phyloP scores from a whole-genome alignment of 2,797 vertebrate genomes.

The Adelosebastes latens region DNA sequence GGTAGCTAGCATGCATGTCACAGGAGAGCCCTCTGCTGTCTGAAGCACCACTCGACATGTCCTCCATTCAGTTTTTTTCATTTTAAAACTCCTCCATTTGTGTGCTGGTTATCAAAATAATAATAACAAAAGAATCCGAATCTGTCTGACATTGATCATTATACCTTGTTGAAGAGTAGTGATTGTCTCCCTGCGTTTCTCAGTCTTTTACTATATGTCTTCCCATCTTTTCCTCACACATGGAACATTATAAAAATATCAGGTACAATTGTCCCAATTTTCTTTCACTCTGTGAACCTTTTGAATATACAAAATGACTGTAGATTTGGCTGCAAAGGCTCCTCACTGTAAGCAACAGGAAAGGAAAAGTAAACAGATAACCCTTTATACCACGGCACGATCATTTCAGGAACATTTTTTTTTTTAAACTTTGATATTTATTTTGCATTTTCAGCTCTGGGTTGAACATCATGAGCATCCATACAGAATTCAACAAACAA shows the following conservation, averaged over 20 bases:
- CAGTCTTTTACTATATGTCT: background rate
- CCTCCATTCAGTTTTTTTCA: background rate
- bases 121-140: background rate
- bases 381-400: background rate
- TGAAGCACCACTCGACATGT: slow-evolving; percentile 14
- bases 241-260: background rate
- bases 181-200: too few species aligned
- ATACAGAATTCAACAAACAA: too few species aligned
- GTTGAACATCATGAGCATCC: too few species aligned
- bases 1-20: slow-evolving; percentile 32
- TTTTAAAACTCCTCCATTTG: background rate
- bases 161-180: background rate
- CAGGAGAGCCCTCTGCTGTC: slow-evolving; percentile 78
- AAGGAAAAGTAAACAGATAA: background rate
- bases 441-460: too few species aligned
- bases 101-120: background rate
- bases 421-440: too few species aligned
- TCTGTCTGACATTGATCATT: background rate
- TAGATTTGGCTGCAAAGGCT: background rate
- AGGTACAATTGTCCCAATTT: background rate
- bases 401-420: background rate
- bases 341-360: background rate
- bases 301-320: background rate
- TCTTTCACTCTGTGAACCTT: background rate
- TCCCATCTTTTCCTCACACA: background rate